phyloP scores from a whole-genome alignment of 2,888 invertebrate species.

The Pseudococcus jackbeardsleyi region DNA sequence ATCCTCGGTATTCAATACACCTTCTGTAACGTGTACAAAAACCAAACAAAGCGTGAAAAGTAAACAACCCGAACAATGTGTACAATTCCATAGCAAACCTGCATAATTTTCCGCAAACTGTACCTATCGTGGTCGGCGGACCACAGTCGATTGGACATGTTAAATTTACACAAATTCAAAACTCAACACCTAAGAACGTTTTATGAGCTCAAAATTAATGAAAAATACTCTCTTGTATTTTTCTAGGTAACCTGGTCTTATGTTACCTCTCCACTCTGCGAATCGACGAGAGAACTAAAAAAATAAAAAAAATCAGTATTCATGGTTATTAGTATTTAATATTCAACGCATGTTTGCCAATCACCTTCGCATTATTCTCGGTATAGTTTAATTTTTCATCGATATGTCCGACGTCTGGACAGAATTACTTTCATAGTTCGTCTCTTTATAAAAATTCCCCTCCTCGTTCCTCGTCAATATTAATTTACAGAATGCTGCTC shows the following conservation, averaged over 20 bases:
- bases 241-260: conserved; percentile 1
- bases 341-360: conserved; percentile 37
- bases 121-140: no score
- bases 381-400: conserved; percentile 13
- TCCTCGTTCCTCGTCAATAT: background rate
- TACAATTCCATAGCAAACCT: no score
- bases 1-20: no score
- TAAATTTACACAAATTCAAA: no score
- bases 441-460: background rate
- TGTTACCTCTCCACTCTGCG: background rate
- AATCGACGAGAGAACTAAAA: background rate
- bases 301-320: background rate
- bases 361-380: conserved; percentile 48
- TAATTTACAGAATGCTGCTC: background rate
- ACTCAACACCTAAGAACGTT: no score
- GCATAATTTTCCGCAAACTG: no score
- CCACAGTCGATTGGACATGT: no score
- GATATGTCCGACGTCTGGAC: background rate
- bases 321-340: conserved; percentile 33
- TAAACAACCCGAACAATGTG: no score
- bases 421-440: background rate
- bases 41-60: no score
- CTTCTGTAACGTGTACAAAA: no score
- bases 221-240: background rate
- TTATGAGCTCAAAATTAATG: background rate